Conservation (phyloP, 2,797 vertebrate genomes). For the Crocodylus rhombifer region DNA sequence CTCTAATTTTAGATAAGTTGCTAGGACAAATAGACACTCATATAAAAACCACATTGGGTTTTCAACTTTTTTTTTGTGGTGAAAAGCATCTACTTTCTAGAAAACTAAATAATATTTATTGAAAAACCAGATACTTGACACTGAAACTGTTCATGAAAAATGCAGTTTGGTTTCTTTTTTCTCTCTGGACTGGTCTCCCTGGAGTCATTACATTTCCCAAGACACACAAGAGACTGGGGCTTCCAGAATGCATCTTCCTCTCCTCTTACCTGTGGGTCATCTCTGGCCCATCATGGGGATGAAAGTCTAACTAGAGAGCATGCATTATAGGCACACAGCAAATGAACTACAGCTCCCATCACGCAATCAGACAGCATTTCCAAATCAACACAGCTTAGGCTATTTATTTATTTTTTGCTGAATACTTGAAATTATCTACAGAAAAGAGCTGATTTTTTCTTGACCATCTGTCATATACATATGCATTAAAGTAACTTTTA, state of each 20-base stretch:
- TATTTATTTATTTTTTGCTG: background rate
- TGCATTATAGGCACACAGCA: slow-evolving; percentile 13
- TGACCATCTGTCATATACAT: background rate
- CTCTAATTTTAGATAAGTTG: background rate
- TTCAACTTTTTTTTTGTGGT: background rate
- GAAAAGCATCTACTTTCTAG: background rate
- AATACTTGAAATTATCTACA: background rate
- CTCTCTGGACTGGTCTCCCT: background rate
- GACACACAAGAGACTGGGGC: too few relatives aligned
- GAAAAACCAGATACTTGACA: background rate
- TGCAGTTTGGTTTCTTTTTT: background rate
- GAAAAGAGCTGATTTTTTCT: background rate
- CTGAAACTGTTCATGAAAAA: background rate
- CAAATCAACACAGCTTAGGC: background rate
- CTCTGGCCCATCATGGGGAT: too few relatives aligned
- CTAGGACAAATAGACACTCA: background rate
- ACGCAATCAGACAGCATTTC: slow-evolving; percentile 1
- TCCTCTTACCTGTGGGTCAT: too few relatives aligned
- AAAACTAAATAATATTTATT: background rate
- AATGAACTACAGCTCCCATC: background rate
- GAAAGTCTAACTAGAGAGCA: background rate
- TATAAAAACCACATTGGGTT: background rate
- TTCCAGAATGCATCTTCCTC: too few relatives aligned
- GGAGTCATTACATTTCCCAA: background rate
- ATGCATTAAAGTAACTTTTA: slow-evolving; percentile 30